These are phyloP conservation scores for Haplotaxodon microlepis DNA, from an alignment of 2,113 vertebrate species.

Conservation along the genomic window DNA sequence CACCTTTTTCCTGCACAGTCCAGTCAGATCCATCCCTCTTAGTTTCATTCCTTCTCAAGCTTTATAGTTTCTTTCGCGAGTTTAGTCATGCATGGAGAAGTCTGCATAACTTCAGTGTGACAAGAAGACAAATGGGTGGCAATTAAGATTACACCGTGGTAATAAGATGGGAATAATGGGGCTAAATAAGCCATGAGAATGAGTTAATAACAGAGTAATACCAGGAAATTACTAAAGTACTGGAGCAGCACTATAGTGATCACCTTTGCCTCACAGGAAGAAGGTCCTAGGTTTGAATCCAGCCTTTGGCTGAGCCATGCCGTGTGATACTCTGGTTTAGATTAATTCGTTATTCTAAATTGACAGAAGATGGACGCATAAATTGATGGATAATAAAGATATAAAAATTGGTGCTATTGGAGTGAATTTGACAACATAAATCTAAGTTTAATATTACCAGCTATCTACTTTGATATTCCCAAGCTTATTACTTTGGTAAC, in stretches of 20 bases:
- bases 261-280: background rate
- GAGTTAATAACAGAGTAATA: background rate
- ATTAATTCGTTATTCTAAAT: background rate
- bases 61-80: background rate
- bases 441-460: background rate
- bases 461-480: background rate
- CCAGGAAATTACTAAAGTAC: background rate
- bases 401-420: background rate
- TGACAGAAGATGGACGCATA: background rate
- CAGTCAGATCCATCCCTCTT: background rate
- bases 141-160: background rate
- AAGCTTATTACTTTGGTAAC: background rate
- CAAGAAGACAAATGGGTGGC: background rate
- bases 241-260: background rate
- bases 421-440: background rate
- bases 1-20: background rate
- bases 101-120: background rate
- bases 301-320: background rate
- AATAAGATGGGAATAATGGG: background rate
- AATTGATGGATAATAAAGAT: background rate
- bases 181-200: background rate
- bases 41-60: background rate
- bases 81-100: background rate
- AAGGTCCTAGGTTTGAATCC: background rate
- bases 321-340: background rate